Percentiles rank a stretch among this genome's conserved stretches.
These are phyloP conservation scores for Halichondria panicea DNA, from an alignment of 37 sponge, comb jelly and placozoan genomes.

Conservation along the genomic window DNA sequence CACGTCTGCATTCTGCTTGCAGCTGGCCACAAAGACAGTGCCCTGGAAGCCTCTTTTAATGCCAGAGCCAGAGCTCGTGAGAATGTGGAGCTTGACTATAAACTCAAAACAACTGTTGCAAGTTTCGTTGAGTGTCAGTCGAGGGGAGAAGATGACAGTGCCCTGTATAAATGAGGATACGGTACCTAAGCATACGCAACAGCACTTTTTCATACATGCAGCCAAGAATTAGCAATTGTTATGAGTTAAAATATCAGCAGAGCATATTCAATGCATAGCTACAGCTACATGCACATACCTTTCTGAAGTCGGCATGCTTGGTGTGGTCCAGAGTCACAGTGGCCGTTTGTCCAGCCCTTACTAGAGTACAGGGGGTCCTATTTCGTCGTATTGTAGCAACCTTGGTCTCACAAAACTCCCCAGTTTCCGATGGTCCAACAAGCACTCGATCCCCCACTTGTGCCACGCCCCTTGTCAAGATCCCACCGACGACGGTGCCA, in stretches of 20 bases:
- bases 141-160: conserved; percentile 67
- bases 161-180: conserved; percentile 57
- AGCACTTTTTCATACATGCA: neutral
- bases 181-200: neutral
- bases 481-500: conserved; percentile 87
- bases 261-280: neutral
- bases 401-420: conserved; percentile 47
- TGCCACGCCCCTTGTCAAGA: conserved; percentile 86
- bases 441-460: conserved; percentile 77
- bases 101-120: conserved; percentile 73
- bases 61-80: conserved; percentile 43
- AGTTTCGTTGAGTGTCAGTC: conserved; percentile 10
- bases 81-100: conserved; percentile 72
- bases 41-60: conserved; percentile 72
- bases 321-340: conserved; percentile 77
- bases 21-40: conserved; percentile 73
- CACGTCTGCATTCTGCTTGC: conserved; percentile 82
- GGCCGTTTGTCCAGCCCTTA: conserved; percentile 91
- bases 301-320: conserved; percentile 60
- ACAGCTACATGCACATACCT: conserved; percentile 52
- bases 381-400: conserved; percentile 82
- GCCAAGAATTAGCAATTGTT: neutral
- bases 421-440: conserved; percentile 83
- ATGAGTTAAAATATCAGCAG: neutral
- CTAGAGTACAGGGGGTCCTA: conserved; percentile 81